Base-by-base conservation (phyloP, 2,113 vertebrate species). In the Chlorodrepanis virens region DNA sequence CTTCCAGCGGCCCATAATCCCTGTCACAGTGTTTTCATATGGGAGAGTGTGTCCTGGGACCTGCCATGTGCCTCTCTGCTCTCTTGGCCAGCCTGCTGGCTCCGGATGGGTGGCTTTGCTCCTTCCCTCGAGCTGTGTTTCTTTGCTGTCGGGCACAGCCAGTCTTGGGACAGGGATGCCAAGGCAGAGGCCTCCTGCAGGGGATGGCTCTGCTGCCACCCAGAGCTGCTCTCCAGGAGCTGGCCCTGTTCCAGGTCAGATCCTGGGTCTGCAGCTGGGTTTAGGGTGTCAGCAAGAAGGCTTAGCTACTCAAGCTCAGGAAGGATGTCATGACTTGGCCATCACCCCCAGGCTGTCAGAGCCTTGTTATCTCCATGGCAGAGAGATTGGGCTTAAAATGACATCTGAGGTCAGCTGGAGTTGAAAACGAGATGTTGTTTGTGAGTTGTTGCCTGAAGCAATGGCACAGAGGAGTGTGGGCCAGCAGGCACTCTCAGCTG, bases 121-220 rank as follows among this genome's bases (percentile, higher is more conserved):
- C 31, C 40, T 71, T 76, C 31, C 12, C 35, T 84, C 0, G 0
- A 52, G 11, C 33, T 0, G 8, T 25, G 39, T 44, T 39, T 74
- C 60, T 54, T 65, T 2, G 0, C 19, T 11, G 27, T 5, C 20
- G 19, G n/a, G 42, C 56, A 83, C 0, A 0, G 63, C 22, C 28
- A 21, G 9, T 42, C 9, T 49, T 29, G 85, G 69, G 63, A 37
- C 29, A 21, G 45, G 31, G 50, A 27, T 31, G 47, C 35, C 54
- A 39, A n/a, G 57, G 57, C 50, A 69, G 44, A 60, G 25, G 21
- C 14, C 23, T 91, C n/a, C 61, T 17, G 83, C 23, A 83, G 70
- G 49, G 72, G 31, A 3, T 52, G 29, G 16, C 33, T 86, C 82
- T 83, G 47, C 42, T 63, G 52, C 83, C 33, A 21, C 78, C 20